Base-by-base conservation (phyloP, 2,888 invertebrate species). In the Xanthorhoe spadicearia region DNA sequence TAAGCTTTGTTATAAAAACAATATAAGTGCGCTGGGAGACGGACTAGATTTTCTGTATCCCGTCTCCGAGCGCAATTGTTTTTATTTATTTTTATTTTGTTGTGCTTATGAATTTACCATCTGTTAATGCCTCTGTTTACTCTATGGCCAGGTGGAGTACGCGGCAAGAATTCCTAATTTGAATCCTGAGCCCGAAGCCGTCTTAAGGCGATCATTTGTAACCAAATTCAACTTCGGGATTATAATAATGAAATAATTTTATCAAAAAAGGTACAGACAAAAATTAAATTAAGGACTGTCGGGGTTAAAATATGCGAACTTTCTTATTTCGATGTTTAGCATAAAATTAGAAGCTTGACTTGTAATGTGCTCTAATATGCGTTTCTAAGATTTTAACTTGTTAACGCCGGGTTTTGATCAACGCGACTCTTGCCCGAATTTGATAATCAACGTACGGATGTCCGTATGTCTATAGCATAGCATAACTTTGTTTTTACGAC, bases 221-320 rank as follows among this genome's bases (percentile, higher is more conserved):
- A 62, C 69, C 58, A 69, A 74, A 70, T 74, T 71, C 56, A 64
- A 67, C 70, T 68, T 71, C 32, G 32, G 64, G 69, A 73, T 71
- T 66, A 69, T 65, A 73, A 73, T 71, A 75, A 72, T 71, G 64
- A 73, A 72, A 72, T 69, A 68, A 72, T 73, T 71, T 72, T 70
- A 61, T 62, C 51, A 23, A 64, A 59, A 57, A 54, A 62, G 59
- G 55, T 48, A 50, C 66, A 61, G 59, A 59, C 54, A 51, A 66
- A 60, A 55, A 66, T 66, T 66, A 58, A 61, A 50, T 62, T 50
- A 58, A 5, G 54, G 9, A 18, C 6, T 13, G 50, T 43, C 58
- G 50, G 56, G 58, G 66, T 66, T 60, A 55, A 60, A 48, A 57
- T 57, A 56, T 53, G 48, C 56, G 9, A 53, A 38, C 49, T 60